phyloP scores from a whole-genome alignment of 2,797 vertebrate species.

The Gallirallus australis region DNA sequence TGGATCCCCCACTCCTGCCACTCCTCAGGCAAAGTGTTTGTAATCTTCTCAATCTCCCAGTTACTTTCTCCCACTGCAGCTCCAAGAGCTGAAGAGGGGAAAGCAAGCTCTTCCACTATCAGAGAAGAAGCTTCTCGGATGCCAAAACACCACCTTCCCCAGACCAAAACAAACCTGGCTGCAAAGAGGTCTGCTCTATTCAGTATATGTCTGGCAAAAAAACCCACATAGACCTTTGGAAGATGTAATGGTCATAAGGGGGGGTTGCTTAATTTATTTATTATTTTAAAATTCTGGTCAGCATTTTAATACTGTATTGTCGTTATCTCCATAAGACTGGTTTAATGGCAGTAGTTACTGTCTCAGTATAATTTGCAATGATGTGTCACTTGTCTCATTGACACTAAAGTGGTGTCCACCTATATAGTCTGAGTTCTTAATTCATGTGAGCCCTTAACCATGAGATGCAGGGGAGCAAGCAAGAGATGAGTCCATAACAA shows the following conservation, averaged over 20 bases:
- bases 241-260: neutral
- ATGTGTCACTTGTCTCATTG: neutral
- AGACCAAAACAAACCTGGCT: neutral
- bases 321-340: neutral
- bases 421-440: neutral
- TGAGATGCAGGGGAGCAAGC: neutral
- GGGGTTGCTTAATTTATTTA: rapidly evolving
- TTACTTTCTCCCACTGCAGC: neutral
- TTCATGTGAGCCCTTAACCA: neutral
- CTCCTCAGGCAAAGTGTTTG: neutral
- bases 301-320: neutral
- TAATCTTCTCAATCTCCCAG: neutral
- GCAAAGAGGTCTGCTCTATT: neutral
- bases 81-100: neutral
- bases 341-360: neutral
- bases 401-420: neutral
- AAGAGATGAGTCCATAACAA: neutral
- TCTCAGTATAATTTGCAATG: neutral
- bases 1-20: neutral
- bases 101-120: neutral
- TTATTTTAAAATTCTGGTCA: neutral
- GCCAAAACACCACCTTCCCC: neutral
- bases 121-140: neutral
- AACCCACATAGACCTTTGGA: neutral
- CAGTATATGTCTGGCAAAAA: neutral